Conservation (phyloP, 2,113 vertebrate genomes). For the Brienomyrus longianalis region DNA sequence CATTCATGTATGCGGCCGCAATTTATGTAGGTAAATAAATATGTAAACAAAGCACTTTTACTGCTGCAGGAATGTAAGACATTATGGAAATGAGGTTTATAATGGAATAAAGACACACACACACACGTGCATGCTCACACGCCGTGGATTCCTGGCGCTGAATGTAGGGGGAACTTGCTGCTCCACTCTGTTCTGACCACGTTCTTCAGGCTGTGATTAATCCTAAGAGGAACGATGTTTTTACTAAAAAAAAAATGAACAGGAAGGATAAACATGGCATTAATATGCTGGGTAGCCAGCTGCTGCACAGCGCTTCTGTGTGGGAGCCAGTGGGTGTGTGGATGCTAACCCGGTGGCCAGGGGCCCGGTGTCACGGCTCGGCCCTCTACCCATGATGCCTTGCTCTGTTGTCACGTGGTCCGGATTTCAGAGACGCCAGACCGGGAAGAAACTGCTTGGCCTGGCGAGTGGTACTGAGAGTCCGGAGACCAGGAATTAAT, state of each 20-base stretch:
- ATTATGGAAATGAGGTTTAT: neutral
- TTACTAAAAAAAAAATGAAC: slow-evolving; percentile 2
- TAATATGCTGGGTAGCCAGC: neutral
- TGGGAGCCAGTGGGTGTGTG: neutral
- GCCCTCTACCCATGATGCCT: neutral
- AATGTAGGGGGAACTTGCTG: neutral
- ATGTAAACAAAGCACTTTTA: neutral
- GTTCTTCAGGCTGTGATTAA: slow-evolving; percentile 14
- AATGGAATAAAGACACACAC: neutral
- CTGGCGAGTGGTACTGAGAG: too few relatives aligned
- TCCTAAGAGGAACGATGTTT: slow-evolving; percentile 13
- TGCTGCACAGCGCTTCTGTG: neutral
- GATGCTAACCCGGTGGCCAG: neutral
- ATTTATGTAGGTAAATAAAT: slow-evolving; percentile 8
- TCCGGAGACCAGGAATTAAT: neutral
- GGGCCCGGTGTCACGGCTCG: too few relatives aligned
- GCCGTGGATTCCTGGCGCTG: slow-evolving; percentile 16
- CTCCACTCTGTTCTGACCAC: slow-evolving; percentile 2
- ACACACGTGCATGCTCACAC: neutral
- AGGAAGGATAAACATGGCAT: neutral
- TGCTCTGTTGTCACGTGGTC: neutral
- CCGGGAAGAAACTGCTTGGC: too few relatives aligned
- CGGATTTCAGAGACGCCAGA: neutral
- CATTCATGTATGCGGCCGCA: neutral
- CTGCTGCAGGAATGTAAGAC: neutral